Evolutionary conservation across 2,113 vertebrate species (phyloP), one percentile per base, ranked within the genome.

Genomic region (Loxodonta africana): DNA sequence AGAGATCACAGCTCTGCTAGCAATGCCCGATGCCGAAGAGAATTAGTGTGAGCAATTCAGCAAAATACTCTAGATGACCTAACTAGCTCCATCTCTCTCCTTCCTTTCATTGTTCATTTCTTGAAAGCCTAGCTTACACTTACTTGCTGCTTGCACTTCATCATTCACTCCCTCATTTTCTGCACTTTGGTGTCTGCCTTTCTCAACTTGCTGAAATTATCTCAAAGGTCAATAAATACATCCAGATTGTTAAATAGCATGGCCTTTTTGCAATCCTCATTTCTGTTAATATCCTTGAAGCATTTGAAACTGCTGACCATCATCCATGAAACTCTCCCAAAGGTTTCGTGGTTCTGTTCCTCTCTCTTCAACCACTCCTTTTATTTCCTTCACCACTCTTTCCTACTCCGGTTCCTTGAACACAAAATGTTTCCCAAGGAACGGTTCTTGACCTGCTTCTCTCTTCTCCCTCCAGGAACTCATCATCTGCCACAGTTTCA

Each of bases 351-450:
- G 7, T 83, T 78, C 65, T 87, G 9, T 60, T 46, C n/a, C 74
- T 74, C 1, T 53, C 67, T 91, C 33, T 48, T 74, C 15, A 60
- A 33, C 57, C 41, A 21, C 25, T 80, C 41, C 63, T 57, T 51
- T 44, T 46, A 57, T 86, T 73, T 89, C 37, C 30, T 76, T 81
- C 62, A 48, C 14, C 17, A 53, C 73, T 96, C 23, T 48, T 48
- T 67, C 78, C 57, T 60, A 26, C 44, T 95, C 73, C 63, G 80
- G 8, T 65, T 41, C 73, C 44, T 10, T 11, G 20, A 83, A 87
- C 46, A 96, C 83, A 80, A 88, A 90, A 62, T 53, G 33, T 77
- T 95, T 78, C 81, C 81, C 37, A 41, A 74, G 44, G 53, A 84
- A 78, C 5, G 48, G 65, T 71, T 41, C 65, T 73, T 84, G n/a